Evolutionary conservation across 2,113 vertebrate genomes (phyloP).

Genomic region (Rhynchopsitta pachyrhyncha): DNA sequence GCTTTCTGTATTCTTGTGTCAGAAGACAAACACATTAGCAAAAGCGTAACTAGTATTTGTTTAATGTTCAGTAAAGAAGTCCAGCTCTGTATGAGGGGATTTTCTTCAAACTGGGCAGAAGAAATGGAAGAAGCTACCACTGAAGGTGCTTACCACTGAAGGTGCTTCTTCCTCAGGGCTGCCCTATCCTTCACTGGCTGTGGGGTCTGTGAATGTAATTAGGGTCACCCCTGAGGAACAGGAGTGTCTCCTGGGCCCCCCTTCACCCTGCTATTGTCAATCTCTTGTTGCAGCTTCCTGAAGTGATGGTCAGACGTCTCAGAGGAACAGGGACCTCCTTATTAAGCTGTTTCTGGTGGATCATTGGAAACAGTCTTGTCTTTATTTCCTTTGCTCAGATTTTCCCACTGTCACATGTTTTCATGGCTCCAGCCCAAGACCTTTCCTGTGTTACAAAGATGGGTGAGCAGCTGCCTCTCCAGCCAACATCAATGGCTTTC

Average conservation of each 20-base stretch:
- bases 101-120: background rate
- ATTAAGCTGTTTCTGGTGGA: background rate
- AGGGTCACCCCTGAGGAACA: background rate
- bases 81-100: background rate
- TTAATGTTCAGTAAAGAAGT: background rate
- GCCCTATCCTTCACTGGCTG: background rate
- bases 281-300: background rate
- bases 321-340: background rate
- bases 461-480: background rate
- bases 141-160: background rate
- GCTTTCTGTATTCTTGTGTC: background rate
- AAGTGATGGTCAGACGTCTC: background rate
- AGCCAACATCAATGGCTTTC: background rate
- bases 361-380: background rate
- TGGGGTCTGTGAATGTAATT: background rate
- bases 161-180: background rate
- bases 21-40: background rate
- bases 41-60: background rate
- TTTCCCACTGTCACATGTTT: background rate
- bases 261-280: background rate
- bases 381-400: background rate
- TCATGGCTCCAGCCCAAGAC: background rate
- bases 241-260: background rate
- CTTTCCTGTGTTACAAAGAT: background rate
- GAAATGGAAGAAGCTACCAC: background rate